Percentiles rank a stretch among this genome's conserved stretches.
Conservation (phyloP, 2,888 invertebrate species). For the Polyommatus iphigenia region DNA sequence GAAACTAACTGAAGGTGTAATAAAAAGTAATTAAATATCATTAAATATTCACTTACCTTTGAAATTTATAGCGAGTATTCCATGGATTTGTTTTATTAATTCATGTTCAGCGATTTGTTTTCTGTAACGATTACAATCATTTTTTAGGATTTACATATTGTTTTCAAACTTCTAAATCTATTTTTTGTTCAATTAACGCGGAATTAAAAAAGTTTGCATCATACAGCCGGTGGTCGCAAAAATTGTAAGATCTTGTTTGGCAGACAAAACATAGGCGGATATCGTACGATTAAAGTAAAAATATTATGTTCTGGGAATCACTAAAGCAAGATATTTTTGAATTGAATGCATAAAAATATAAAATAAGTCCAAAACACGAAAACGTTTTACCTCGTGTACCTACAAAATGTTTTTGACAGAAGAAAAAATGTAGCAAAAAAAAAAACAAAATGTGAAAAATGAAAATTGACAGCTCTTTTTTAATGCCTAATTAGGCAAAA, state of each 20-base stretch:
- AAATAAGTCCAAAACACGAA: conserved; percentile 14
- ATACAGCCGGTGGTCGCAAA: conserved; percentile 5
- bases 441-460: not conserved
- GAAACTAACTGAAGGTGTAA: not conserved
- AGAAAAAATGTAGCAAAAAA: not conserved
- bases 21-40: not conserved
- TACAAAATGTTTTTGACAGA: conserved; percentile 9
- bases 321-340: not conserved
- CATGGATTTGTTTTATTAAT: not conserved
- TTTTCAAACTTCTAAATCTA: not conserved
- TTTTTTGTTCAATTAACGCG: not conserved
- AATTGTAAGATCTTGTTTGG: not conserved
- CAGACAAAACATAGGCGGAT: not conserved
- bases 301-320: not conserved
- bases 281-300: not conserved
- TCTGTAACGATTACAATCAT: conserved; percentile 6
- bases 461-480: too few relatives aligned
- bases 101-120: conserved; percentile 12
- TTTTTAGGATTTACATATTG: not conserved
- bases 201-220: not conserved
- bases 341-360: not conserved
- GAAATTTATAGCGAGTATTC: not conserved
- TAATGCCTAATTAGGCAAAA: too few relatives aligned
- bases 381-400: conserved; percentile 12
- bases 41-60: not conserved